phyloP scores from a whole-genome alignment of 1,140 invertebrate genomes.

The Proales similis region DNA sequence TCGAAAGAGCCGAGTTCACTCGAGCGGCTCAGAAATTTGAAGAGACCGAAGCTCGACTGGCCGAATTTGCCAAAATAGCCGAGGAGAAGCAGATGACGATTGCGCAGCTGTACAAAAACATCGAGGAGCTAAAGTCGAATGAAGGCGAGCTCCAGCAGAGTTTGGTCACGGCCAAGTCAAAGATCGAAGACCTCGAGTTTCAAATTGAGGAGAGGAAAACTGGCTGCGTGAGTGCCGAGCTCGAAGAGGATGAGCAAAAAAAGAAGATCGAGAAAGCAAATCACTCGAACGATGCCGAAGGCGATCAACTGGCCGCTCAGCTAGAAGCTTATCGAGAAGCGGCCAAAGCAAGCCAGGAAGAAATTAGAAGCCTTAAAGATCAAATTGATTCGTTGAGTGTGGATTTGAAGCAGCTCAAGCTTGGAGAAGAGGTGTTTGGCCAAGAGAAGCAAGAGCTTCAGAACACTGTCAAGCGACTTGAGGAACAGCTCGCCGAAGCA shows the following conservation, averaged over 20 bases:
- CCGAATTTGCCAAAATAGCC: constrained; percentile 57
- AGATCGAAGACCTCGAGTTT: constrained; percentile 83
- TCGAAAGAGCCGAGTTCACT: constrained; percentile 73
- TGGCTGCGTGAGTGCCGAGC: constrained; percentile 40
- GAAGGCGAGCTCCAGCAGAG: constrained; percentile 52
- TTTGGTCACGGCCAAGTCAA: constrained; percentile 45
- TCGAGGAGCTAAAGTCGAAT: constrained; percentile 66
- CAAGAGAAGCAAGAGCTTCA: constrained; percentile 5
- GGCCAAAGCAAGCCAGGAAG: constrained; percentile 1
- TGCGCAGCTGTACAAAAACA: constrained; percentile 42
- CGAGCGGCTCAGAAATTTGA: constrained; percentile 65
- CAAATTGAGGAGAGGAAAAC: constrained; percentile 76
- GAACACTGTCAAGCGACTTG: constrained; percentile 50
- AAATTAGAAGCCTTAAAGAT: constrained; percentile 34
- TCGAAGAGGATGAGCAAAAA: constrained; percentile 15
- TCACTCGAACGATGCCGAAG: not conserved
- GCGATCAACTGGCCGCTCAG: not conserved
- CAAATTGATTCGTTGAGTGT: constrained; percentile 15
- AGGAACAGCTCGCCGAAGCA: constrained; percentile 55
- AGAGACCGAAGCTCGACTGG: constrained; percentile 47
- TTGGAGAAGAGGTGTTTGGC: constrained; percentile 4
- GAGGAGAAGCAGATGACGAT: constrained; percentile 47
- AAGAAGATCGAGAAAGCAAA: not conserved
- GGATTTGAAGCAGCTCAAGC: not conserved
- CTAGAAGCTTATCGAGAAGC: constrained; percentile 26